Evolutionary conservation across 2,797 vertebrate genomes (phyloP).

Genomic region (Diglossa cyanea): DNA sequence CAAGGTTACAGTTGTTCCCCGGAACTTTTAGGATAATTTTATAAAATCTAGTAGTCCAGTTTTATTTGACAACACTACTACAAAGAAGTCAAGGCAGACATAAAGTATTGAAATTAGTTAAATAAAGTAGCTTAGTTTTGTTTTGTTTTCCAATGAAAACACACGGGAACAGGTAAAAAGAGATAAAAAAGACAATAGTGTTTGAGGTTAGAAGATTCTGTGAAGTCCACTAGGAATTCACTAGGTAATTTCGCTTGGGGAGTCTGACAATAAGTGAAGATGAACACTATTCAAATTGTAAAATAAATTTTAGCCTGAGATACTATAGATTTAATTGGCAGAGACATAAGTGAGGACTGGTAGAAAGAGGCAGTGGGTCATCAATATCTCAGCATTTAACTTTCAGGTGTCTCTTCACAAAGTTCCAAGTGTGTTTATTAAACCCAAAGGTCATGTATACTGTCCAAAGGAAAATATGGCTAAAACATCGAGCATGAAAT

Average conservation of each 20-base stretch:
- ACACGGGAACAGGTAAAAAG: accelerated
- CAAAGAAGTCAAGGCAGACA: background rate
- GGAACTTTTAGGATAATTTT: background rate
- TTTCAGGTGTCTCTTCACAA: background rate
- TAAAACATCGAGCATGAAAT: background rate
- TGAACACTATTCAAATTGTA: background rate
- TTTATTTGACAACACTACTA: background rate
- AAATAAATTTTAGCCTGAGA: background rate
- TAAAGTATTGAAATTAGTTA: background rate
- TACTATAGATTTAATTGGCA: background rate
- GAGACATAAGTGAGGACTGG: background rate
- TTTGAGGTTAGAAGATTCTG: background rate
- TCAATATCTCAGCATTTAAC: background rate
- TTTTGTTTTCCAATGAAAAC: background rate
- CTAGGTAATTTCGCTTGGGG: accelerated
- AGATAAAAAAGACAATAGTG: background rate
- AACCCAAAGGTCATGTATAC: background rate
- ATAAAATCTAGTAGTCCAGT: background rate
- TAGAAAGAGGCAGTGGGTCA: background rate
- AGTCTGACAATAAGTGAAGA: background rate
- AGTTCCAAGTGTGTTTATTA: background rate
- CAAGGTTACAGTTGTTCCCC: background rate
- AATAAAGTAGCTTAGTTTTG: background rate
- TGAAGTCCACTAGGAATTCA: background rate
- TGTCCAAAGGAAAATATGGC: background rate